Conservation (phyloP, 2,113 vertebrate genomes). For the Psephotus haematonotus region DNA sequence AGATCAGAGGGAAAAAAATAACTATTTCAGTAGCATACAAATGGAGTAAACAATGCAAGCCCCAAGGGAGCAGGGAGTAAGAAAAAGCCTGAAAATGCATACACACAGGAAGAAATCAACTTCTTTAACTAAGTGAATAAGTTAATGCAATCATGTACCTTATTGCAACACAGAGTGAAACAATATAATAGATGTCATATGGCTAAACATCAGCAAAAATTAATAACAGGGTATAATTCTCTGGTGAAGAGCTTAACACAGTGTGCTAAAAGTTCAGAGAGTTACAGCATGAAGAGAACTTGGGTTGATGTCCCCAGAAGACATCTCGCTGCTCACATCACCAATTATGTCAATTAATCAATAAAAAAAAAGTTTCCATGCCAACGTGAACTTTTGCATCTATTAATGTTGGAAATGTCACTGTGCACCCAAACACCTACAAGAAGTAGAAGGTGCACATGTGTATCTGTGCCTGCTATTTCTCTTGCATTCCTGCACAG, state of each 20-base stretch:
- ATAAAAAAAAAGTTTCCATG: background rate
- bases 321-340: background rate
- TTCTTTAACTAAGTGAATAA: conserved; percentile 34
- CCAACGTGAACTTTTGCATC: background rate
- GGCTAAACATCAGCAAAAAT: background rate
- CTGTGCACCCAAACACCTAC: background rate
- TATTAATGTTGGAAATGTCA: background rate
- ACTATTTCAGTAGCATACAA: conserved; percentile 10
- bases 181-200: background rate
- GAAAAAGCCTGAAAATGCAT: background rate
- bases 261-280: background rate
- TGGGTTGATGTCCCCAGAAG: background rate
- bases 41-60: background rate
- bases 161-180: background rate
- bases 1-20: background rate
- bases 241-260: background rate
- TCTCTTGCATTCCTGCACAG: background rate
- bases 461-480: background rate
- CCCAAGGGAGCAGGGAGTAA: background rate
- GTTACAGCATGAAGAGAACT: background rate
- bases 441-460: background rate
- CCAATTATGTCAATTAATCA: background rate
- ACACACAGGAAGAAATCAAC: background rate
- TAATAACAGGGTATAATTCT: background rate
- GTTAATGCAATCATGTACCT: background rate